Conservation (phyloP, 2,888 invertebrate species). For the Xanthorhoe designata region DNA sequence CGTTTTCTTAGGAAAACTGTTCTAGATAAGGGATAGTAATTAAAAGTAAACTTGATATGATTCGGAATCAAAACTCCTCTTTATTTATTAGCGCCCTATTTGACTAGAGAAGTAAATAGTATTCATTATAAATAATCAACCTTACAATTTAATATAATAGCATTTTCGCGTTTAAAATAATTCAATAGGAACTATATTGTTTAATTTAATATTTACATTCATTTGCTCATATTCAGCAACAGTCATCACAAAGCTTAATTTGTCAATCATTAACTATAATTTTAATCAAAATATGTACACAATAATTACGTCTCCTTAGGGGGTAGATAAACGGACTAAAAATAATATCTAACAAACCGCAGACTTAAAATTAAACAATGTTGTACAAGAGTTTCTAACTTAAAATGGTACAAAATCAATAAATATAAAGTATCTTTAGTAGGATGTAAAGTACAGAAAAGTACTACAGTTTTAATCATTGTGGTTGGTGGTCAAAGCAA, state of each 20-base stretch:
- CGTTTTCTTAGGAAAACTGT: not conserved
- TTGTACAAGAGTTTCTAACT: no score
- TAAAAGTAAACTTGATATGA: constrained; percentile 51
- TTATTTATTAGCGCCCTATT: constrained; percentile 71
- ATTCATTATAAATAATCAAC: constrained; percentile 70
- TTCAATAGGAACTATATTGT: constrained; percentile 64
- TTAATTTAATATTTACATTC: constrained; percentile 51
- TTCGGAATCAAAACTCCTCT: constrained; percentile 69
- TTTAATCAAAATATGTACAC: constrained; percentile 10
- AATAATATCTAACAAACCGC: no score
- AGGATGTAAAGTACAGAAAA: no score
- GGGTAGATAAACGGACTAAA: no score
- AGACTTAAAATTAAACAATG: no score
- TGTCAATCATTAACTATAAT: constrained; percentile 5
- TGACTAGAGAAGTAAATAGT: constrained; percentile 77
- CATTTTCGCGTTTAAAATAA: constrained; percentile 38
- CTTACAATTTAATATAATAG: constrained; percentile 50
- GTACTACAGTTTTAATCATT: no score
- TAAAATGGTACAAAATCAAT: no score
- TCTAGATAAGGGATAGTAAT: constrained; percentile 1
- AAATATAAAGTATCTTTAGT: no score
- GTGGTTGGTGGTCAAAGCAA: no score
- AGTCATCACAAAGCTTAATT: constrained; percentile 4
- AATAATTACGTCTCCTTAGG: not conserved
- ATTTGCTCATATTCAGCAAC: not conserved